phyloP scores from a whole-genome alignment of 2,888 invertebrate species.

The Ariolimax columbianus region DNA sequence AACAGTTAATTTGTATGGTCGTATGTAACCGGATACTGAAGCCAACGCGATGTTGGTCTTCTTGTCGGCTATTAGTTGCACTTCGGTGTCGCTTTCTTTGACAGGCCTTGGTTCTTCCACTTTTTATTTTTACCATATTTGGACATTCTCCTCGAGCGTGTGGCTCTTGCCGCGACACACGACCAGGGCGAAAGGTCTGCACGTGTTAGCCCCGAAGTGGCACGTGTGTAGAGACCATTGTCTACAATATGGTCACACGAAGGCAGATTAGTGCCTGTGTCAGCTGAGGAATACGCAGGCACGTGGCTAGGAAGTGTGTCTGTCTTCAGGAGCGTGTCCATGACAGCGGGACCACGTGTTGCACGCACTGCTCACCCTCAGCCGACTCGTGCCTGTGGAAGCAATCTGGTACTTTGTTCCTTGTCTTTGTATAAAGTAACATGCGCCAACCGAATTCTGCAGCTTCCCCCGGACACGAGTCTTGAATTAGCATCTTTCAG shows the following conservation, averaged over 20 bases:
- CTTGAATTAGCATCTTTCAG: slow-evolving; percentile 14
- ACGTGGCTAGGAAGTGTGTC: slow-evolving; percentile 15
- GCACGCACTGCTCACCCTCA: not conserved
- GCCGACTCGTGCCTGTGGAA: slow-evolving; percentile 4
- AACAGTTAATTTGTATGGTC: no score
- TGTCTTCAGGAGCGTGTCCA: not conserved
- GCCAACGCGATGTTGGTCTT: no score
- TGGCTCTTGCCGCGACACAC: not conserved
- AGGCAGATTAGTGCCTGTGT: not conserved
- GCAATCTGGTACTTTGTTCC: slow-evolving; percentile 4
- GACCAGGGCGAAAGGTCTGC: not conserved
- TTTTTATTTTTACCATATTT: not conserved
- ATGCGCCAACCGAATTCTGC: not conserved
- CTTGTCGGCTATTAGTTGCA: not conserved
- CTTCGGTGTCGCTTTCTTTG: not conserved
- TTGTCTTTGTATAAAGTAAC: not conserved
- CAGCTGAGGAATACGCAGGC: not conserved
- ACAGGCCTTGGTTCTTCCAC: not conserved
- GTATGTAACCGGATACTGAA: no score
- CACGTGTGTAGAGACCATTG: not conserved
- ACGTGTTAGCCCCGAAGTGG: not conserved
- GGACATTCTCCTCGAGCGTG: not conserved
- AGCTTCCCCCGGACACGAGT: not conserved
- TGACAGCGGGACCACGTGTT: not conserved
- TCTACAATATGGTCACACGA: slow-evolving; percentile 26